phyloP scores from a whole-genome alignment of 2,113 vertebrate species.

The Callaeas wilsoni region DNA sequence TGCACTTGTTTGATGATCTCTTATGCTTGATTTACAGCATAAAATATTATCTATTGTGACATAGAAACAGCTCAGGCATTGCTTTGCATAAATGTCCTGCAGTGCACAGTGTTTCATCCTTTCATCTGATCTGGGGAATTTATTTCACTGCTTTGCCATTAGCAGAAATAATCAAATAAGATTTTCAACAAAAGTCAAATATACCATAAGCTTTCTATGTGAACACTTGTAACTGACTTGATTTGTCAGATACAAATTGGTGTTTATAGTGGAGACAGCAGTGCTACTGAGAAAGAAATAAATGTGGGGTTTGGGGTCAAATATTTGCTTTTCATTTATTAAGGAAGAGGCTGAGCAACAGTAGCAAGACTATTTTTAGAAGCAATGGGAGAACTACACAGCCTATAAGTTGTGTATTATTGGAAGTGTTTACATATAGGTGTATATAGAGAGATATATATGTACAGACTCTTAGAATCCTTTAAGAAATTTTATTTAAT shows the following conservation, averaged over 20 bases:
- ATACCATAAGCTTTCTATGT: not conserved
- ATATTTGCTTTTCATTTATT: not conserved
- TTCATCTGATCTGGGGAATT: not conserved
- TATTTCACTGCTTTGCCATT: not conserved
- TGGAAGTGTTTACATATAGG: not conserved
- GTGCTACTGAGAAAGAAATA: not conserved
- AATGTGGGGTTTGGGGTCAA: not conserved
- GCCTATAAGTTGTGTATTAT: not conserved
- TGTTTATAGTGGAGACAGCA: not conserved
- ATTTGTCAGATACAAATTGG: not conserved
- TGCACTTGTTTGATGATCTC: not conserved
- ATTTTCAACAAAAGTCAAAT: not conserved
- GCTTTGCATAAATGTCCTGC: not conserved
- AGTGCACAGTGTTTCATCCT: not conserved
- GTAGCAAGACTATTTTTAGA: not conserved
- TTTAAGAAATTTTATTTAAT: not conserved
- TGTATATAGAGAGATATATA: not conserved
- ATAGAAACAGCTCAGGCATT: not conserved
- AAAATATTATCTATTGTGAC: not conserved
- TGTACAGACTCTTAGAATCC: not conserved
- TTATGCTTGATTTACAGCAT: not conserved
- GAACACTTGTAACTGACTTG: not conserved
- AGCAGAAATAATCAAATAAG: not conserved
- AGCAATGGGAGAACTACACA: not conserved
- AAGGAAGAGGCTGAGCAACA: not conserved